Conservation (phyloP, 1,140 invertebrate species). For the Trissolcus basalis region DNA sequence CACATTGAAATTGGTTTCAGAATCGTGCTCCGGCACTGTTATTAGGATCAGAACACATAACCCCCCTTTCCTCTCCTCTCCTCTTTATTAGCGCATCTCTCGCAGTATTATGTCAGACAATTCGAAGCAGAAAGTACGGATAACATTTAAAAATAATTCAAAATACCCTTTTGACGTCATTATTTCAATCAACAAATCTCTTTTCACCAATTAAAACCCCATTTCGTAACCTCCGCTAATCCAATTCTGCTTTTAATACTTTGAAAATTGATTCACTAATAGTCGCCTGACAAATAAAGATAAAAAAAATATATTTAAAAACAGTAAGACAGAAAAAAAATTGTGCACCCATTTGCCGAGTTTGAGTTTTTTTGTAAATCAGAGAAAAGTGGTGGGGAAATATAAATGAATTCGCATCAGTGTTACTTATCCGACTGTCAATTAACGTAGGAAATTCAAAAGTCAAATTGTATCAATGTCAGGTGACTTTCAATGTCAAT, state of each 20-base stretch:
- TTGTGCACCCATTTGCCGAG: no score
- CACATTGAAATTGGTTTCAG: conserved; percentile 28
- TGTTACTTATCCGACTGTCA: conserved; percentile 1
- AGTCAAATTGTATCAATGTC: conserved; percentile 28
- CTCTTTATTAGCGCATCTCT: no score
- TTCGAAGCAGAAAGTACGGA: no score
- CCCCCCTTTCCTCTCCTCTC: conserved; percentile 12
- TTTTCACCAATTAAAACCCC: conserved; percentile 38
- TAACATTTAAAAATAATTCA: neutral
- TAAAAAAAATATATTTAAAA: conserved; percentile 1
- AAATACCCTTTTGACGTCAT: neutral
- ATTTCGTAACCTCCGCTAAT: conserved; percentile 30
- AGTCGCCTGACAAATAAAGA: no score
- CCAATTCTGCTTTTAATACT: conserved; percentile 12
- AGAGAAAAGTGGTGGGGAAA: no score
- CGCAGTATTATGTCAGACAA: no score
- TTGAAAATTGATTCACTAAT: conserved; percentile 19
- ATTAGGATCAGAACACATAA: conserved; percentile 15
- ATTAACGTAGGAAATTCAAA: conserved; percentile 9
- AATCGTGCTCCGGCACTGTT: conserved; percentile 16
- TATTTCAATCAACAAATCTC: conserved; percentile 27
- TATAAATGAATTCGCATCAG: no score
- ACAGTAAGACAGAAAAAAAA: no score
- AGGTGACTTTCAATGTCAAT: conserved; percentile 38
- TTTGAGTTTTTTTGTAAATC: no score